phyloP scores from a whole-genome alignment of 2,888 invertebrate genomes.

The Torymus auratus region DNA sequence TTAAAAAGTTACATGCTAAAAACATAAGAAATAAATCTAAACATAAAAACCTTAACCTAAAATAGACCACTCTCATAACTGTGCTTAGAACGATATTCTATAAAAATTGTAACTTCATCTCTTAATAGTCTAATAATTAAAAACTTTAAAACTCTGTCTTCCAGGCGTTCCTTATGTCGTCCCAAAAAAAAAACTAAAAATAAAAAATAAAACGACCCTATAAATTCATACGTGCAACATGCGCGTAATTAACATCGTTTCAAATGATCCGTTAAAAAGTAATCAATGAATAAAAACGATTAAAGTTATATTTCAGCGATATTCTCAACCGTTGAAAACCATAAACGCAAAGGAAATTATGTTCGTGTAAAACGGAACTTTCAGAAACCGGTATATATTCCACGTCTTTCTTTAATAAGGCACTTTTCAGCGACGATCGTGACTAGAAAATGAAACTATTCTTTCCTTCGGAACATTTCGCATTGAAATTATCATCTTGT shows the following conservation, averaged over 20 bases:
- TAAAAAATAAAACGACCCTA: constrained; percentile 46
- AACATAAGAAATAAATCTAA: constrained; percentile 36
- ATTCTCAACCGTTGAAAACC: constrained; percentile 20
- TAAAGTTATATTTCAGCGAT: constrained; percentile 5
- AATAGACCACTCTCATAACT: constrained; percentile 9
- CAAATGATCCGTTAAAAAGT: constrained; percentile 48
- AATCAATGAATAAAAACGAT: constrained; percentile 13
- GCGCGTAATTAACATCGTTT: constrained; percentile 34
- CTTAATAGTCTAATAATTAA: constrained; percentile 12
- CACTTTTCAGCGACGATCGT: constrained; percentile 76
- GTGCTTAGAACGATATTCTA: constrained; percentile 17
- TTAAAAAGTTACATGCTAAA: constrained; percentile 42
- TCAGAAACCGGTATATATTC: constrained; percentile 53
- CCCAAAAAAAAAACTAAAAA: constrained; percentile 9
- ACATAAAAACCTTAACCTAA: constrained; percentile 45
- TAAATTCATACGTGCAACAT: constrained; percentile 52
- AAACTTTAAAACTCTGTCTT: constrained; percentile 48
- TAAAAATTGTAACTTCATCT: constrained; percentile 25
- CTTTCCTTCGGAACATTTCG: constrained; percentile 61
- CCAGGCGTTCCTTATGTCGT: constrained; percentile 42
- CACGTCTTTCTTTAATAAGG: constrained; percentile 68
- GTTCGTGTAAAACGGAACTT: constrained; percentile 50
- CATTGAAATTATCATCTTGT: constrained; percentile 45
- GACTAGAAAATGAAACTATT: constrained; percentile 77
- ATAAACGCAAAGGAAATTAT: constrained; percentile 36